phyloP scores from a whole-genome alignment of 1,140 invertebrate species.

The Frieseomelitta varia region DNA sequence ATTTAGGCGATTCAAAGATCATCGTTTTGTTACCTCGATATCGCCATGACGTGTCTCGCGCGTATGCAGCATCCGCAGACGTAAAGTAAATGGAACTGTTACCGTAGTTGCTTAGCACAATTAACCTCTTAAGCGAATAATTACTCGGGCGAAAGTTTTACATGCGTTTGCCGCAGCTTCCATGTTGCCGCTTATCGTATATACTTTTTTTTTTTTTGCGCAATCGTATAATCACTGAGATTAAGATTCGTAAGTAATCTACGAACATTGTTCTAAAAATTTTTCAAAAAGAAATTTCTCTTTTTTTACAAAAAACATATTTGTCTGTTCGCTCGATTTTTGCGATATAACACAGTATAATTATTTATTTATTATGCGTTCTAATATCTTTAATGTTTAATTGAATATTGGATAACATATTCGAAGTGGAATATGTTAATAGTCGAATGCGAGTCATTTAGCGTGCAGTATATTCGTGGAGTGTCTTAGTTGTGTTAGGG shows the following conservation, averaged over 20 bases:
- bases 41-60: no score
- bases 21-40: slow-evolving; percentile 12
- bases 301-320: background rate
- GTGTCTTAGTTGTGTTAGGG: background rate
- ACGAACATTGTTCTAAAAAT: no score
- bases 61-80: background rate
- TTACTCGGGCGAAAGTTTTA: slow-evolving; percentile 26
- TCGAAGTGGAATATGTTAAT: background rate
- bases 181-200: background rate
- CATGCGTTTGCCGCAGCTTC: background rate
- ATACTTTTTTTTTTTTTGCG: background rate
- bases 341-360: no score
- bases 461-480: background rate
- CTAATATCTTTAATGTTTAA: background rate
- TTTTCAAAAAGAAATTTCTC: no score
- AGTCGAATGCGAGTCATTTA: slow-evolving; percentile 16
- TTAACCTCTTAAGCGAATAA: slow-evolving; percentile 34
- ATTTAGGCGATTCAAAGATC: slow-evolving; percentile 25
- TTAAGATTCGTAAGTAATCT: no score
- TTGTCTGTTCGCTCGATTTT: background rate
- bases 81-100: slow-evolving; percentile 25
- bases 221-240: no score
- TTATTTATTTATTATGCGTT: no score
- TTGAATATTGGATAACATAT: slow-evolving; percentile 4
- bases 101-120: slow-evolving; percentile 20